Evolutionary conservation across 2,797 vertebrate genomes (phyloP), one percentile per base, ranked within the genome.

Genomic region (Chelon auratus): DNA sequence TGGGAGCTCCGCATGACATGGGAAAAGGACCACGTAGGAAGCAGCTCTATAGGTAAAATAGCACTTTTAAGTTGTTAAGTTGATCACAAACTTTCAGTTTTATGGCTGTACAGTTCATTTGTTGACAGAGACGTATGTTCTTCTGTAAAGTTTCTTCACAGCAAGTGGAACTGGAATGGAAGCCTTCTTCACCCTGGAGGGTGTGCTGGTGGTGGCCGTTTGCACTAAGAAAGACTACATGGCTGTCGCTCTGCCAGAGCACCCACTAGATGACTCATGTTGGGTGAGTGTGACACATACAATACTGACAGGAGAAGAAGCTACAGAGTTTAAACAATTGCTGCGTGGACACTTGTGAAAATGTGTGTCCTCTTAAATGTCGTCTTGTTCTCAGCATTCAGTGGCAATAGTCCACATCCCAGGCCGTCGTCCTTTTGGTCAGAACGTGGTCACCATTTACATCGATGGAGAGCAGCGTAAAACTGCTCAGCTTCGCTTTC

Each of bases 171-270:
- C 96, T 0, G 98, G 98, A 26, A 95, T 99, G 0, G 98, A 99
- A 84, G 97, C 97, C 2, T 99, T 99, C 92, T 98, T 99, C 92
- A 99, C 96, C 0, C 78, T 94, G 0, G 94, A 95, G 0, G 96
- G 97, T 0, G 94, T 97, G 78, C 91, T 99, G 88, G 98, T 99
- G 78, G 97, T 98, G 74, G 97, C 97, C 0, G 97, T 99, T 62
- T 99, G 97, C 92, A 99, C 97, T 55, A 97, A 96, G 91, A 99
- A 97, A 83, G 98, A 99, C 33, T 99, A 99, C 91, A 94, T 99
- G 95, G 97, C 97, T 0, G 89, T 98, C 22, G 92, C 96, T 0
- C 80, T 99, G 81, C 94, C 95, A 0, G 96, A 98, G 50, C 80
- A 93, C 11, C 89, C 92, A 51, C 96, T 99, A 37, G 94, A 86